Evolutionary conservation across 2,797 vertebrate species (phyloP).

Genomic region (Diplodus puntazzo): DNA sequence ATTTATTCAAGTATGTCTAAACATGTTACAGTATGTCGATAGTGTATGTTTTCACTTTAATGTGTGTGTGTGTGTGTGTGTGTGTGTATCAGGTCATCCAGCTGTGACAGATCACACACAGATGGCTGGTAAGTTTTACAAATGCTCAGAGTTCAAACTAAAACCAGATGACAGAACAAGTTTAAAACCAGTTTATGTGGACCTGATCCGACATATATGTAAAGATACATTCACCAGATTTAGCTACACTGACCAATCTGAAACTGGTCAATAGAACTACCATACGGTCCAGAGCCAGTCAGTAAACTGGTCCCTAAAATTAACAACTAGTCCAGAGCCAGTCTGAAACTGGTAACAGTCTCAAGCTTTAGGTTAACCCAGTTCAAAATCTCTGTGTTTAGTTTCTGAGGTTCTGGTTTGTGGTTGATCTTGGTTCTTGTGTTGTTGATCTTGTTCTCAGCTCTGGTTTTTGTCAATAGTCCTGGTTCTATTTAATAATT

Average conservation of each 20-base stretch:
- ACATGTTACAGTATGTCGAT: too few relatives aligned
- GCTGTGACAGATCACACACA: slow-evolving; percentile 77
- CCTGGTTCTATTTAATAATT: background rate
- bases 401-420: background rate
- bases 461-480: background rate
- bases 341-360: background rate
- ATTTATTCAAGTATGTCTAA: too few relatives aligned
- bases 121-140: slow-evolving; percentile 84
- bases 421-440: background rate
- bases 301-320: background rate
- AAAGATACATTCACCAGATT: background rate
- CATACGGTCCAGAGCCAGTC: background rate
- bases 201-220: too few relatives aligned
- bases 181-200: background rate
- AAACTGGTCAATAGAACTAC: background rate
- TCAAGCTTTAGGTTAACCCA: background rate
- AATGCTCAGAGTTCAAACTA: background rate
- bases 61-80: background rate
- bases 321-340: too few relatives aligned
- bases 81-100: slow-evolving; percentile 70
- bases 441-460: background rate
- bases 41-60: too few relatives aligned
- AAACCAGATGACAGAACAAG: background rate
- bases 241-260: background rate
- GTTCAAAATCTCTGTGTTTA: background rate